These are phyloP conservation scores for Proteles cristata DNA, from an alignment of 2,113 vertebrate genomes.

Conservation along the genomic window DNA sequence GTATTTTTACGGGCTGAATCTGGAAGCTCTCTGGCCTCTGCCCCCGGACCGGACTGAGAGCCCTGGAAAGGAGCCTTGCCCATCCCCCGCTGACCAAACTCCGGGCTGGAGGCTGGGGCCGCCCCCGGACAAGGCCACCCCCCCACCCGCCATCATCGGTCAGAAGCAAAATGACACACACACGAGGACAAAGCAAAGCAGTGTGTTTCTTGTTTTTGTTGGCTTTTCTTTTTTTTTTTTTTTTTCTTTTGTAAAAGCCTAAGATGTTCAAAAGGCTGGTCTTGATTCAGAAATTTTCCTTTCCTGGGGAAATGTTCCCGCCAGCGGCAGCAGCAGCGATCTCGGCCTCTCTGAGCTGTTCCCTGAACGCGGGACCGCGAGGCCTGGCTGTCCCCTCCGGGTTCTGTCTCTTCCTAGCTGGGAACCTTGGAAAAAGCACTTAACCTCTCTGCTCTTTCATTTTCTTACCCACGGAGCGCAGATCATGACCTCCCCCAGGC, in stretches of 20 bases:
- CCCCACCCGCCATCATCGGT: not conserved
- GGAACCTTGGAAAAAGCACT: not conserved
- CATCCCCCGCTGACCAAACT: not conserved
- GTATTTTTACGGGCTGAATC: not conserved
- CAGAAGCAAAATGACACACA: not conserved
- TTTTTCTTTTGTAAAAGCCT: not conserved
- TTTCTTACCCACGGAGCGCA: too few species aligned
- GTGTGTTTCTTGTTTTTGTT: not conserved
- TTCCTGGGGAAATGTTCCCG: not conserved
- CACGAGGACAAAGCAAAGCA: not conserved
- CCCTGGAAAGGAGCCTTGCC: too few species aligned
- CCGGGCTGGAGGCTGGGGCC: not conserved
- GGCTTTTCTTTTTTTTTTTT: not conserved
- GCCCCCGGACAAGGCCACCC: not conserved
- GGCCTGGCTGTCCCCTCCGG: not conserved
- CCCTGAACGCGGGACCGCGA: accelerated
- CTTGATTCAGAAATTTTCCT: not conserved
- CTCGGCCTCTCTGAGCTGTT: not conserved
- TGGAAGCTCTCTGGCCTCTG: accelerated
- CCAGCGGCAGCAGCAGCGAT: not conserved
- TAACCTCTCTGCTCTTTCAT: not conserved
- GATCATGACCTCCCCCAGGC: not conserved
- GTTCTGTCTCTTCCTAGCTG: too few species aligned
- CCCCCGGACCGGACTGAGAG: not conserved
- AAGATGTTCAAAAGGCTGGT: not conserved